A percentile compares a stretch with the other conserved stretches of the same genome.
Evolutionary conservation across 2,888 invertebrate genomes (phyloP).

Genomic region (Drosophila mulleri): DNA sequence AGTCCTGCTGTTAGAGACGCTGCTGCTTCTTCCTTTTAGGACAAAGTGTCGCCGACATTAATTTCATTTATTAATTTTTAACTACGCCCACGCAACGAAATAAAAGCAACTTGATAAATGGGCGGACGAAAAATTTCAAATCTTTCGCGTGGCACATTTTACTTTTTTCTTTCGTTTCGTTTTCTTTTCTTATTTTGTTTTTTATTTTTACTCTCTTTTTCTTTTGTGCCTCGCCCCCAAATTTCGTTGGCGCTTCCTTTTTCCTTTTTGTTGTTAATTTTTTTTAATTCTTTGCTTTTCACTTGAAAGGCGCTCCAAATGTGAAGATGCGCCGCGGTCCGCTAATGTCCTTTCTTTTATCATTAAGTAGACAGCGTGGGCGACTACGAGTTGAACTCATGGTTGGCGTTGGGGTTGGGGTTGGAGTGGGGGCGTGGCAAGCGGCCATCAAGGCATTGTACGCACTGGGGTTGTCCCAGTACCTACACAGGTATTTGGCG

Average conservation of each 20-base stretch:
- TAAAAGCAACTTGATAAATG: constrained; percentile 81
- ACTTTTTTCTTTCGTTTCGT: constrained; percentile 39
- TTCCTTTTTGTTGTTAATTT: constrained; percentile 70
- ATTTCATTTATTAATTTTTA: constrained; percentile 83
- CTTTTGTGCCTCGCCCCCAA: constrained; percentile 47
- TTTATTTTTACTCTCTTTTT: constrained; percentile 31
- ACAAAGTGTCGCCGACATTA: constrained; percentile 82
- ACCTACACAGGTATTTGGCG: constrained; percentile 64
- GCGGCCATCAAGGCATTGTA: constrained; percentile 37
- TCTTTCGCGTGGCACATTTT: constrained; percentile 73
- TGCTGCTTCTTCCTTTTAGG: constrained; percentile 20
- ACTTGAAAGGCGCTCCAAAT: constrained; percentile 77
- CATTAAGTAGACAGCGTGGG: constrained; percentile 79
- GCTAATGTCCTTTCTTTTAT: constrained; percentile 81
- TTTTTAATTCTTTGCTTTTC: constrained; percentile 81
- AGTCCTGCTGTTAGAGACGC: constrained; percentile 7
- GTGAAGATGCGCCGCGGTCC: constrained; percentile 76
- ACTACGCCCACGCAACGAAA: constrained; percentile 78
- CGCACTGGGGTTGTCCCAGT: constrained; percentile 34
- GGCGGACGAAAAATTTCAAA: constrained; percentile 65
- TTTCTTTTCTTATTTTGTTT: constrained; percentile 22
- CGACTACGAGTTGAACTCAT: constrained; percentile 2
- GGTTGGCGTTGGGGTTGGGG: constrained; percentile 12
- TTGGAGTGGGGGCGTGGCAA: constrained; percentile 62
- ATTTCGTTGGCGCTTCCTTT: constrained; percentile 48